These are phyloP conservation scores for Branchinecta sandiegonensis DNA, from an alignment of 2,888 invertebrate genomes.

Conservation along the genomic window DNA sequence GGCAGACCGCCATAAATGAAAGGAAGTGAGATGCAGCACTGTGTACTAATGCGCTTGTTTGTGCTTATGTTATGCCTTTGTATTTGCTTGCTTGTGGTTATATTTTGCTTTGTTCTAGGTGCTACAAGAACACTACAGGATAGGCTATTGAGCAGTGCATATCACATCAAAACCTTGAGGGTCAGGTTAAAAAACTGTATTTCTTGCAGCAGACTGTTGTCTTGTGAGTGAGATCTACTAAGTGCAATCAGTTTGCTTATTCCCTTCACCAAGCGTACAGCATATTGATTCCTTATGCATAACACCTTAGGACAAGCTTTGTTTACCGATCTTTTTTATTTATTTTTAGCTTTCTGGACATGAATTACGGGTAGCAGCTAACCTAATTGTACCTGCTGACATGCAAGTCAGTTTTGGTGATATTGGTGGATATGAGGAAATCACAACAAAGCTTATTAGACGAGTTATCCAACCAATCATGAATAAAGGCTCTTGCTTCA, in stretches of 20 bases:
- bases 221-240: no score
- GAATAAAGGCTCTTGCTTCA: background rate
- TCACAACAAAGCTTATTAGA: background rate
- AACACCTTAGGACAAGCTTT: background rate
- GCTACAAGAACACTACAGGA: no score
- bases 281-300: no score
- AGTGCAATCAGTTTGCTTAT: no score
- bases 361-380: slow-evolving; percentile 1
- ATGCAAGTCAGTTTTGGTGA: background rate
- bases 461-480: slow-evolving; percentile 6
- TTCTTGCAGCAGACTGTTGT: no score
- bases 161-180: no score
- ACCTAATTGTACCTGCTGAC: background rate
- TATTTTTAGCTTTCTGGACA: background rate
- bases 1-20: background rate
- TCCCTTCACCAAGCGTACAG: no score
- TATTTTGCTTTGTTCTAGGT: background rate
- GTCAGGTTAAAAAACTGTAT: no score
- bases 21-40: background rate
- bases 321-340: background rate
- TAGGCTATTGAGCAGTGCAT: no score
- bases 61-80: background rate
- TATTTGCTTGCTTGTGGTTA: background rate
- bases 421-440: slow-evolving; percentile 7
- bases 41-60: slow-evolving; percentile 9